Base-by-base conservation (phyloP, 2,888 invertebrate genomes). In the Drosophila subsilvestris region DNA sequence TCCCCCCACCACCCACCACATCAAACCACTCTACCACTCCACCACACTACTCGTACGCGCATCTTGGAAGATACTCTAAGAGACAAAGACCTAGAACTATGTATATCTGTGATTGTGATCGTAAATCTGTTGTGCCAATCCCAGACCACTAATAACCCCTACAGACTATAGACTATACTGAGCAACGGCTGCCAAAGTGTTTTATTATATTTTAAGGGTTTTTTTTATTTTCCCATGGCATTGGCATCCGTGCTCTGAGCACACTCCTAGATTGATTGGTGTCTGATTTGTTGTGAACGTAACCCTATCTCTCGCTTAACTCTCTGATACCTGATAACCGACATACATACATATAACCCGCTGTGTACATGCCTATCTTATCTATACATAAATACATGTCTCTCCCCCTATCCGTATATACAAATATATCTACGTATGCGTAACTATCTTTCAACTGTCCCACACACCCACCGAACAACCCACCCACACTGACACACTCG, bases 391-490 rank as follows among this genome's bases (percentile, higher is more conserved):
- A 20, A 58, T 58, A 62, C 42, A 71, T 61, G 62, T 71, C 59
- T 67, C 54, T 66, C 57, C 67, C 84, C 65, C 70, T 84, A 63
- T 74, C 79, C 76, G 73, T 76, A 75, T 68, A 67, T 73, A 79
- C 68, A 0, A 75, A 74, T 67, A 73, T 74, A 67, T 74, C 69
- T 82, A 77, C 61, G 70, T 75, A 71, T 71, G 57, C 60, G 55
- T 69, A 83, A 69, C 85, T 84, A 87, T 83, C 78, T 88, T 80
- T 83, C 78, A 72, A 79, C 81, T 72, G 63, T 66, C 27, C 66
- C 63, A 65, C 68, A 37, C 43, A 57, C 47, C 25, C 48, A 22
- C 17, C 27, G 29, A 50, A 50, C 47, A 10, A 37, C 12, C 32
- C 32, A 14, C 32, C 12, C 27, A 27, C 22, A 27, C 51, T 44